Evolutionary conservation across 2,888 invertebrate species (phyloP).

Genomic region (Hirtodrosophila duncani): DNA sequence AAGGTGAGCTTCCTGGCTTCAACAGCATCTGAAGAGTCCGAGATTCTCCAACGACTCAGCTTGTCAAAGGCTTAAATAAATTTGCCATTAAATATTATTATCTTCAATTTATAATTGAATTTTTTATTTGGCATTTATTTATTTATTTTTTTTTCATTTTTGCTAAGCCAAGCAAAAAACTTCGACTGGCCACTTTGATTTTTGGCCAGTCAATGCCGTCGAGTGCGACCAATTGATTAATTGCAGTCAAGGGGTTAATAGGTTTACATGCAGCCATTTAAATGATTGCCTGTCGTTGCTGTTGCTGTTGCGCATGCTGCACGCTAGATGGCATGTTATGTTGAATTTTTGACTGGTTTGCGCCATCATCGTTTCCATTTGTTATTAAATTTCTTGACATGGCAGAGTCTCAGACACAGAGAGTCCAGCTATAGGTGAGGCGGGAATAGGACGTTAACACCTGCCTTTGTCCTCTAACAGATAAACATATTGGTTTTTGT

Average conservation of each 20-base stretch:
- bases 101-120: too few species aligned
- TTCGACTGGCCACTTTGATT: conserved; percentile 24
- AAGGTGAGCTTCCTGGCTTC: too few species aligned
- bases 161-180: conserved; percentile 6
- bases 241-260: conserved; percentile 59
- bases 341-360: conserved; percentile 22
- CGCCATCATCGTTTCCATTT: conserved; percentile 6
- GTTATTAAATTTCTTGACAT: conserved; percentile 30
- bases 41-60: too few species aligned
- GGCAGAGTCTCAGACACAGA: too few species aligned
- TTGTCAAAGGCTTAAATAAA: too few species aligned
- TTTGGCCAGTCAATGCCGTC: conserved; percentile 8
- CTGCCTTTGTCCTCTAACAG: conserved; percentile 36
- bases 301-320: conserved; percentile 28
- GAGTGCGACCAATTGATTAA: conserved; percentile 49
- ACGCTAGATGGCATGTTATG: conserved; percentile 58
- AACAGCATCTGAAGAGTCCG: too few species aligned
- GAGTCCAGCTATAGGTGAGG: conserved; percentile 33
- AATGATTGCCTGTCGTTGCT: conserved; percentile 9
- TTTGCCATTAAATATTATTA: too few species aligned
- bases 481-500: conserved; percentile 6
- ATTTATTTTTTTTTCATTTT: not conserved
- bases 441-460: conserved; percentile 21
- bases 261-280: conserved; percentile 43
- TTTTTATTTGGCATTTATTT: not conserved